These are phyloP conservation scores for Flexamia atlantica DNA, from an alignment of 2,888 invertebrate genomes.

Conservation along the genomic window DNA sequence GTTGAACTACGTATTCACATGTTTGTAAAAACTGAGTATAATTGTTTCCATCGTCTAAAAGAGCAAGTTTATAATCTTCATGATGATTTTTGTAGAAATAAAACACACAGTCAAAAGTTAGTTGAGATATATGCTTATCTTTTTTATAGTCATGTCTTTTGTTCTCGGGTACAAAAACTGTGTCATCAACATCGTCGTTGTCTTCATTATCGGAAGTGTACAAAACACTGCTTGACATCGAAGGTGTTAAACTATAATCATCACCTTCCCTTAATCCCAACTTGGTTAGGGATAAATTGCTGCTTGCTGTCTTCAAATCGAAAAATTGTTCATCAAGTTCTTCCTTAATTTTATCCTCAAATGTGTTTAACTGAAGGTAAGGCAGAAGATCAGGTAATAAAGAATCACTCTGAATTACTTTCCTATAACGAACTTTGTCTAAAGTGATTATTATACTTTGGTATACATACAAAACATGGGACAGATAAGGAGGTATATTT, in stretches of 20 bases:
- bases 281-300: neutral
- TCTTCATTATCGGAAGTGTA: conserved; percentile 17
- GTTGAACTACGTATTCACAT: conserved; percentile 49
- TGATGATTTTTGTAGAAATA: conserved; percentile 59
- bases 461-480: conserved; percentile 51
- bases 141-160: conserved; percentile 1
- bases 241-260: neutral
- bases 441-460: conserved; percentile 53
- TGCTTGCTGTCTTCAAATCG: neutral
- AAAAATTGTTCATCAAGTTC: conserved; percentile 5
- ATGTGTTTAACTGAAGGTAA: neutral
- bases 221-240: conserved; percentile 37
- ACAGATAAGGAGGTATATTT: conserved; percentile 2
- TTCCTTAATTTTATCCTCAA: neutral
- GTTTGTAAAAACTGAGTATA: conserved; percentile 21
- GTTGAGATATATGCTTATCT: conserved; percentile 29
- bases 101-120: conserved; percentile 60
- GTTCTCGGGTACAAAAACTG: conserved; percentile 16
- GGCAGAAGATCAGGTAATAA: neutral
- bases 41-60: conserved; percentile 21
- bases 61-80: conserved; percentile 53
- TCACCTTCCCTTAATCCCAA: neutral
- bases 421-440: conserved; percentile 32
- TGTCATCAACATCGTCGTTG: conserved; percentile 21
- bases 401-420: conserved; percentile 1